Evolutionary conservation across 2,888 invertebrate species (phyloP).

Genomic region (Piscicola geometra): DNA sequence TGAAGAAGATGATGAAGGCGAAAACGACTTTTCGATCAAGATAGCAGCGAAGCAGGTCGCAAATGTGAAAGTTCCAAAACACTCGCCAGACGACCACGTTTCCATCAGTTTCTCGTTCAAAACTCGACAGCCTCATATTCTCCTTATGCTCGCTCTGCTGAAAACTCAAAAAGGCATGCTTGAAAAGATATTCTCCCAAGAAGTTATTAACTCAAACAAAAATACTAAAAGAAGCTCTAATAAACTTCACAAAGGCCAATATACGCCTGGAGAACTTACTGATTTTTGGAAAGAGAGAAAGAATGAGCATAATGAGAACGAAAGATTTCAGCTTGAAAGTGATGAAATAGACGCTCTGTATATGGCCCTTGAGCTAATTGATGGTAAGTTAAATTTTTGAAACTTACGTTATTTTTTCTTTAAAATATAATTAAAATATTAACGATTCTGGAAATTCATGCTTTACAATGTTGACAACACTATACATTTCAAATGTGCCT

Average conservation of each 20-base stretch:
- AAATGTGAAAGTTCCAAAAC: conserved; percentile 7
- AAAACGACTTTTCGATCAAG: not conserved
- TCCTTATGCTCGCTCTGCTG: conserved; percentile 10
- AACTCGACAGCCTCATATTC: not conserved
- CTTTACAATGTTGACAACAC: too few species aligned
- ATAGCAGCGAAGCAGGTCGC: not conserved
- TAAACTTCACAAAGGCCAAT: too few species aligned
- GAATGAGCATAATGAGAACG: too few species aligned
- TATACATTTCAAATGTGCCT: too few species aligned
- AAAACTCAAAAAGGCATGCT: too few species aligned
- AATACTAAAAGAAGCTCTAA: too few species aligned
- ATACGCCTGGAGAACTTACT: too few species aligned
- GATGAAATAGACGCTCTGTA: not conserved
- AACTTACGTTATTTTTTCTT: not conserved
- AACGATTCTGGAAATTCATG: too few species aligned
- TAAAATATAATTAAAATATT: not conserved
- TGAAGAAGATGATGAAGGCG: not conserved
- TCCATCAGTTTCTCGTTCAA: conserved; percentile 19
- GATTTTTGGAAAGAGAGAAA: too few species aligned
- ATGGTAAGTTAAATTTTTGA: conserved; percentile 11
- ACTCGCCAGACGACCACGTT: conserved; percentile 17
- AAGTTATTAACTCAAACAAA: too few species aligned
- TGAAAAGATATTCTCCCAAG: too few species aligned
- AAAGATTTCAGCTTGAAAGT: too few species aligned
- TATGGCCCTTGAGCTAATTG: conserved; percentile 20